Base-by-base conservation (phyloP, 2,113 vertebrate species). In the Psilopogon haemacephalus region DNA sequence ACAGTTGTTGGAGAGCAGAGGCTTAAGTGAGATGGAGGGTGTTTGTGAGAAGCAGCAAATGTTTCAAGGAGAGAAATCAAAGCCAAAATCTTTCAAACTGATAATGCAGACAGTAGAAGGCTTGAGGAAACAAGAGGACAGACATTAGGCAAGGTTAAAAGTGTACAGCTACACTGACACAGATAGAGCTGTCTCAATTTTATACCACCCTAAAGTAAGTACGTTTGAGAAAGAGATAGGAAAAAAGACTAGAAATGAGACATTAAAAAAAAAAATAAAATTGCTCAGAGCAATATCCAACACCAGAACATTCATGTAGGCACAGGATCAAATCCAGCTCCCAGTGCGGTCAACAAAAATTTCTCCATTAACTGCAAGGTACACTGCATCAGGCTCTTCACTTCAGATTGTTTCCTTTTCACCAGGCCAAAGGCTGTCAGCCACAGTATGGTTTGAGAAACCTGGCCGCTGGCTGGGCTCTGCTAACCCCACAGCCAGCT, bases 311-410 rank as follows among this genome's bases (percentile, higher is more conserved):
- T 40, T 73, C 70, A 69, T 59, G 52, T 2, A 92, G 89, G 89
- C 52, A 82, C n/a, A 75, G 74, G 71, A 92, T 55, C 93, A 92
- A 92, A 89, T 73, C 74, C 94, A 90, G 46, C 78, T 95, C 60
- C 74, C 74, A 63, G 44, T 33, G 50, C 89, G 77, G 92, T 90
- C 70, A 78, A 89, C 42, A 76, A 90, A 92, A 86, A 63, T 76
- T 87, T 90, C 92, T 90, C 92, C 84, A 94, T 67, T 89, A 88
- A 84, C 62, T 89, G 84, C 84, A 62, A 93, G 81, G 89, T 69
- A 89, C 52, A 8, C 21, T 67, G 81, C 77, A 79, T 33, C 2
- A 15, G 70, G 70, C 67, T 32, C 76, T 83, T 46, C 2, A 20
- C 74, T 71, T 59, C 6, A 2, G 62, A 70, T 32, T 8, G 11